These are phyloP conservation scores for Microplitis deprimator DNA, from an alignment of 2,888 invertebrate species.

Conservation along the genomic window DNA sequence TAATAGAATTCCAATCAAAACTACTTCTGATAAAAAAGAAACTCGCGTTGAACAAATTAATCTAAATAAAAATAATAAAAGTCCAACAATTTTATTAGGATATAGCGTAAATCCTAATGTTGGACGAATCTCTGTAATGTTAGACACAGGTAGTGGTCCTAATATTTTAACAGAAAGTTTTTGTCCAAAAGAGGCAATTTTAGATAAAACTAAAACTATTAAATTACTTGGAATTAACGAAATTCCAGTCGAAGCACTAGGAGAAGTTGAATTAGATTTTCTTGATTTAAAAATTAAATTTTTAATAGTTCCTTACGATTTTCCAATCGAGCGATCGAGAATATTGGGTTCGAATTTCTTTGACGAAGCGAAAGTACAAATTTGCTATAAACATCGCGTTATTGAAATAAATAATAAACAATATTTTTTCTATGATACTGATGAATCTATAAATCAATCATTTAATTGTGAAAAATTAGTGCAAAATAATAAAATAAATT, in stretches of 20 bases:
- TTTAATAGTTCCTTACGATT: conserved; percentile 22
- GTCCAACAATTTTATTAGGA: background rate
- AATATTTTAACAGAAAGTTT: conserved; percentile 38
- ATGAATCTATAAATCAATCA: background rate
- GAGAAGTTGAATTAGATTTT: conserved; percentile 27
- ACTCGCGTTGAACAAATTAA: conserved; percentile 10
- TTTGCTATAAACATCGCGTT: conserved; percentile 29
- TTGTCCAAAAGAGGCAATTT: background rate
- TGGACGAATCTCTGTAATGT: conserved; percentile 25
- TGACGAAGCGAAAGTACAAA: conserved; percentile 15
- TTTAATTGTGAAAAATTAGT: background rate
- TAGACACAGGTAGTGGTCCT: conserved; percentile 42
- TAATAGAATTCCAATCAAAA: conserved; percentile 13
- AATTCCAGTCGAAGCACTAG: conserved; percentile 23
- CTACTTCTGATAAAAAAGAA: background rate
- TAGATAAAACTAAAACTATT: conserved; percentile 22
- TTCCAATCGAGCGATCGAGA: conserved; percentile 41
- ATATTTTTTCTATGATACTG: background rate
- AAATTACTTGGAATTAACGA: conserved; percentile 40
- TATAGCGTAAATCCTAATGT: background rate
- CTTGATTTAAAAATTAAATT: conserved; percentile 7
- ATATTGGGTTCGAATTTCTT: conserved; percentile 43
- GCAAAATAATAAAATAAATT: background rate
- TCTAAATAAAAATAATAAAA: conserved; percentile 28
- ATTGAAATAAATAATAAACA: conserved; percentile 24